Evolutionary conservation across 2,797 vertebrate genomes (phyloP), one percentile per base, ranked within the genome.

Genomic region (Allochrocebus solatus): DNA sequence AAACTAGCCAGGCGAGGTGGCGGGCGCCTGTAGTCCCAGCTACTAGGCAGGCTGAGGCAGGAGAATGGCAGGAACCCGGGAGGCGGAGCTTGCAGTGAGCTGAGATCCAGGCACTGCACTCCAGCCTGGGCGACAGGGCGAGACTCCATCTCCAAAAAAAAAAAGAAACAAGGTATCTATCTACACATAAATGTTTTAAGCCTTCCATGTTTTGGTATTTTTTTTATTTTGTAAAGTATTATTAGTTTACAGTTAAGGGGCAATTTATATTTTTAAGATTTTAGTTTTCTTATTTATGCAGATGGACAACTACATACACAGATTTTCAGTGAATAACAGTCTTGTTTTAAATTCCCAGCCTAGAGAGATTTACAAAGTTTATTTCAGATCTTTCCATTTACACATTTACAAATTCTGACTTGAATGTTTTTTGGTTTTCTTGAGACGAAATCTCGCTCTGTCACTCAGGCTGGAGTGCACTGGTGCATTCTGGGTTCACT

Each of bases 341-440:
- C 97, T 95, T 97, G 93, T 81, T 94, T 79, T 95, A 97, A 98
- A 98, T 98, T 98, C 98, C 98, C 96, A 98, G 97, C 94, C 96
- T 93, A 94, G 50, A 98, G 93, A 94, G 94, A 95, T 98, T 98
- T 97, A 96, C 81, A 97, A 98, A 98, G 93, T 96, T 98, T 97
- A 97, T 97, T 98, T 98, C 91, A 98, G 76, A 95, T 98, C 98
- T 98, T 98, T 98, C 98, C 98, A 98, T 98, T 64, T 98, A 98
- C 98, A 98, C 97, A 98, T 89, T 98, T 95, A 96, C 95, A 98
- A 98, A 98, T 97, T 98, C 85, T 98, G 93, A 84, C 97, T 97
- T 98, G 92, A 97, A 97, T 98, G 97, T 98, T 98, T 98, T 64
- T 64, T 61, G 11, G 28, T 61, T 61, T 30, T 61, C 16, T 33